These are phyloP conservation scores for Cantharis nigra DNA, from an alignment of 2,888 invertebrate genomes.

Conservation along the genomic window DNA sequence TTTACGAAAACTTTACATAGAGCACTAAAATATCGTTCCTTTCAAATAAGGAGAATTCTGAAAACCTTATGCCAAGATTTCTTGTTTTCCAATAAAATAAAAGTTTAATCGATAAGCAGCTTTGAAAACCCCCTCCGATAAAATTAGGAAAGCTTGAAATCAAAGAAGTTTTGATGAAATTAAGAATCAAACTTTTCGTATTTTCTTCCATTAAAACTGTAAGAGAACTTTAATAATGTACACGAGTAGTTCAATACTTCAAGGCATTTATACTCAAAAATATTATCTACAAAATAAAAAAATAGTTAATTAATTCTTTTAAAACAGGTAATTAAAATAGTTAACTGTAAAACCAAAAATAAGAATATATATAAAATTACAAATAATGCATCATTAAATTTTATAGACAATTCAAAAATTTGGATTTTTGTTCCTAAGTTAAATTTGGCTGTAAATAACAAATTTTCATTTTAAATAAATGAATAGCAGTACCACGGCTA, in stretches of 20 bases:
- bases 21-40: background rate
- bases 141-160: background rate
- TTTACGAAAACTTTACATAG: background rate
- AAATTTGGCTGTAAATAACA: no score
- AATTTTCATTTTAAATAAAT: no score
- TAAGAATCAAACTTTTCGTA: background rate
- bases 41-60: background rate
- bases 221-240: background rate
- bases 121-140: background rate
- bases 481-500: no score
- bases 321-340: no score
- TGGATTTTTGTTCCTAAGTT: no score
- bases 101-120: background rate
- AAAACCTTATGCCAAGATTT: background rate
- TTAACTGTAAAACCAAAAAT: no score
- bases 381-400: no score
- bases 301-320: no score
- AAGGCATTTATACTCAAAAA: background rate
- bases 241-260: background rate
- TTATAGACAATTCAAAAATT: no score
- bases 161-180: background rate
- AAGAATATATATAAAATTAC: no score
- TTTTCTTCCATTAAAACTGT: background rate
- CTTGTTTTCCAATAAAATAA: background rate
- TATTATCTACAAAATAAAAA: background rate